phyloP scores from a whole-genome alignment of 2,113 vertebrate species.

The Hiodon alosoides region DNA sequence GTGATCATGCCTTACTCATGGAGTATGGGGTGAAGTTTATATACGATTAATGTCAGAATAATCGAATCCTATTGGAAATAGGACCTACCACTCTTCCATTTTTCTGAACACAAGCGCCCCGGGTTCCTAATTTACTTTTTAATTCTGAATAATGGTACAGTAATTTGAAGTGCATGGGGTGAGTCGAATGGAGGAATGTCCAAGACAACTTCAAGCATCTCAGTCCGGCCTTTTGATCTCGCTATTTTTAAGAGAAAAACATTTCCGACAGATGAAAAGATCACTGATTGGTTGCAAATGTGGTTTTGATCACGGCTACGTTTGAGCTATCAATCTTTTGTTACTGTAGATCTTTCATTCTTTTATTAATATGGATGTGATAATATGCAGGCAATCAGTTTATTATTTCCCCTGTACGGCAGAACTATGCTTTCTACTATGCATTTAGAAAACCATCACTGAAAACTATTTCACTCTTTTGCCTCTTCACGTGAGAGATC shows the following conservation, averaged over 20 bases:
- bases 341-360: neutral
- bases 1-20: conserved; percentile 59
- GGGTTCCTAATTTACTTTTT: conserved; percentile 57
- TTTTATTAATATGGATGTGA: no score
- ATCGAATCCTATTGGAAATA: conserved; percentile 66
- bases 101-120: conserved; percentile 64
- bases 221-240: conserved; percentile 32
- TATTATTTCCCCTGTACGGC: no score
- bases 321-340: neutral
- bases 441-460: no score
- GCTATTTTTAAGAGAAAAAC: conserved; percentile 26
- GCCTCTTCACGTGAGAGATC: no score
- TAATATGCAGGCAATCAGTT: no score
- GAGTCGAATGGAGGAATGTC: conserved; percentile 37
- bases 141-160: conserved; percentile 60
- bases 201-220: conserved; percentile 47
- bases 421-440: no score
- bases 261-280: conserved; percentile 48
- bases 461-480: no score
- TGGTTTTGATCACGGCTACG: conserved; percentile 38
- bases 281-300: conserved; percentile 36
- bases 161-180: conserved; percentile 53
- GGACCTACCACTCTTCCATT: conserved; percentile 57
- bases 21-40: conserved; percentile 51
- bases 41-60: conserved; percentile 66